Conservation (phyloP, 2,888 invertebrate species). For the Belgica antarctica region DNA sequence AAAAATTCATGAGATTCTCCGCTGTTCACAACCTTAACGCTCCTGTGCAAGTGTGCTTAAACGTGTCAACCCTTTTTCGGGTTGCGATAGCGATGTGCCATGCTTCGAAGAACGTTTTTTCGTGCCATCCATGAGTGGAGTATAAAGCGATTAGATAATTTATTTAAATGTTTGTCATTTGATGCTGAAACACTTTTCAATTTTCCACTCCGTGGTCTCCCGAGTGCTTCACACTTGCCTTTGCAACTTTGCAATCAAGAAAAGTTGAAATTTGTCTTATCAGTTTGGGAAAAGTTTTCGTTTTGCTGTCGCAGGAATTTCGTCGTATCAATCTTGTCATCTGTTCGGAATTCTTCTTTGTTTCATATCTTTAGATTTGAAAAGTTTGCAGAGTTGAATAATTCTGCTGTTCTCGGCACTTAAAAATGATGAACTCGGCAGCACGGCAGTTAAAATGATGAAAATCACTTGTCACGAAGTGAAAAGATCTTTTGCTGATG, state of each 20-base stretch:
- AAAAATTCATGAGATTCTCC: constrained; percentile 10
- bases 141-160: constrained; percentile 32
- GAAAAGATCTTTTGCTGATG: constrained; percentile 27
- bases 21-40: not conserved
- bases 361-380: constrained; percentile 19
- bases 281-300: too few species aligned
- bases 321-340: constrained; percentile 27
- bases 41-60: not conserved
- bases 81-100: not conserved
- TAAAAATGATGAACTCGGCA: constrained; percentile 36
- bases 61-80: constrained; percentile 39
- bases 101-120: not conserved
- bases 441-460: constrained; percentile 31
- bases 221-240: too few species aligned
- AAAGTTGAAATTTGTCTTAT: too few species aligned
- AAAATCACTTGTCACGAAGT: constrained; percentile 39
- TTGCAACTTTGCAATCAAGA: too few species aligned
- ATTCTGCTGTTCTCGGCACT: constrained; percentile 12
- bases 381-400: not conserved
- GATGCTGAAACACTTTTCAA: too few species aligned
- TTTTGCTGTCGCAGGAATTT: too few species aligned
- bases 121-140: too few species aligned
- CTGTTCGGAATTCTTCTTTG: constrained; percentile 15
- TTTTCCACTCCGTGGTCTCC: too few species aligned
- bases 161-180: not conserved